Evolutionary conservation across 2,888 invertebrate species (phyloP).

Genomic region (Drosophila ezoana): DNA sequence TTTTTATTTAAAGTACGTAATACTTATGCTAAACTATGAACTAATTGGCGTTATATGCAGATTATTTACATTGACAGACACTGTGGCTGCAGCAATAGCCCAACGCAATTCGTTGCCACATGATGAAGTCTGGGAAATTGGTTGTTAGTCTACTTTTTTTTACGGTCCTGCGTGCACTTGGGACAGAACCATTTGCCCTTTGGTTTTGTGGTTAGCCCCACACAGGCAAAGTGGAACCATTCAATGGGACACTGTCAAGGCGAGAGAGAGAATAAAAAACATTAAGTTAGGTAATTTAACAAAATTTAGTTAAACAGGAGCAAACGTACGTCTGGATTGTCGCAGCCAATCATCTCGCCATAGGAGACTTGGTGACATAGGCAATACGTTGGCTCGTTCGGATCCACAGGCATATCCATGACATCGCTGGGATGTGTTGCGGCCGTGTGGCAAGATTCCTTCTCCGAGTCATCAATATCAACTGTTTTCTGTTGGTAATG

Average conservation of each 20-base stretch:
- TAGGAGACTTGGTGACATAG: conserved; percentile 98
- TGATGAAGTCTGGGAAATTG: background rate
- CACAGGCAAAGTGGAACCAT: conserved; percentile 97
- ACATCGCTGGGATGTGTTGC: conserved; percentile 94
- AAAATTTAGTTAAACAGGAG: too few relatives aligned
- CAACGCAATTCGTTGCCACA: background rate
- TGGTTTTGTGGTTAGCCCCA: conserved; percentile 93
- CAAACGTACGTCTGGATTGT: conserved; percentile 89
- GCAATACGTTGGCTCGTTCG: conserved; percentile 99
- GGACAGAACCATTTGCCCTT: conserved; percentile 98
- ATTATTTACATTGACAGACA: conserved; percentile 39
- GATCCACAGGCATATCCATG: conserved; percentile 96
- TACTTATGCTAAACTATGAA: conserved; percentile 39
- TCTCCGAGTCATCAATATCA: conserved; percentile 86
- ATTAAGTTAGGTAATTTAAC: background rate
- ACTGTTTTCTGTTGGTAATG: conserved; percentile 75
- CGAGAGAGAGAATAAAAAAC: background rate
- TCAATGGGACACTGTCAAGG: conserved; percentile 90
- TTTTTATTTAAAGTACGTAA: conserved; percentile 41
- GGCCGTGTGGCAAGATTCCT: conserved; percentile 85
- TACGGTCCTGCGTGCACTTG: conserved; percentile 93
- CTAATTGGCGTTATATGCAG: conserved; percentile 34
- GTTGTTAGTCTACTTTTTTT: conserved; percentile 88
- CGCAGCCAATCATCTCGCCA: conserved; percentile 98
- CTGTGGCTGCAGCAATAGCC: conserved; percentile 2